Percentiles rank a stretch among this genome's conserved stretches.
phyloP scores from a whole-genome alignment of 2,888 invertebrate species.

The Drosophila colorata region DNA sequence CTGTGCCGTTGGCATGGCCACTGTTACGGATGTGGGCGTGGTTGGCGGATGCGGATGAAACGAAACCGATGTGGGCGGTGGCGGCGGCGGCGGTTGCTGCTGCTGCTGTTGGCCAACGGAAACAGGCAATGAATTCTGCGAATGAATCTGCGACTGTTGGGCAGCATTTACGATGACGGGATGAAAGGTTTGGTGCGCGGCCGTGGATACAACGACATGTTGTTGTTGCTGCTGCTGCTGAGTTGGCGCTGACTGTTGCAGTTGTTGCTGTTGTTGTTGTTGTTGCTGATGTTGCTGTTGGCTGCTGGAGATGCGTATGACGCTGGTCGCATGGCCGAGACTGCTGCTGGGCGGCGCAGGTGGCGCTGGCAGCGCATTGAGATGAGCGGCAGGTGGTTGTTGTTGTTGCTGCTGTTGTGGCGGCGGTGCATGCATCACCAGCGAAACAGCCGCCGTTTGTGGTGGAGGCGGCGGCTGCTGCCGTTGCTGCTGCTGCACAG shows the following conservation, averaged over 20 bases:
- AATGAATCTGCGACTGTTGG: constrained; percentile 88
- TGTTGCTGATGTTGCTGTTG: constrained; percentile 56
- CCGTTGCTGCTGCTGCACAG: constrained; percentile 44
- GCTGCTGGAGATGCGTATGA: constrained; percentile 93
- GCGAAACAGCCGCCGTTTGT: constrained; percentile 81
- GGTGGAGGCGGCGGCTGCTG: constrained; percentile 72
- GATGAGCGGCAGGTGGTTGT: constrained; percentile 76
- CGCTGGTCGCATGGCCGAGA: constrained; percentile 89
- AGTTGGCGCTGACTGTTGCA: constrained; percentile 85
- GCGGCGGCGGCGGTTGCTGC: constrained; percentile 72
- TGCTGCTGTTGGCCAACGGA: constrained; percentile 64
- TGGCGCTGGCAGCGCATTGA: constrained; percentile 65
- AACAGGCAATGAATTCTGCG: constrained; percentile 56
- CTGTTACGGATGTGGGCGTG: constrained; percentile 70
- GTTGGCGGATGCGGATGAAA: constrained; percentile 74
- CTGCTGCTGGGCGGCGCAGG: constrained; percentile 74
- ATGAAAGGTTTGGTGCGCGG: constrained; percentile 84
- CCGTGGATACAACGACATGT: constrained; percentile 59
- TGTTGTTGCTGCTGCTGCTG: constrained; percentile 49
- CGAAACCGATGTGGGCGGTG: constrained; percentile 67
- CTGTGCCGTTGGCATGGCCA: constrained; percentile 70
- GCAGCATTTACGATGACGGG: constrained; percentile 94
- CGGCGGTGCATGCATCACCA: constrained; percentile 83
- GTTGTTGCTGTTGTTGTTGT: constrained; percentile 36
- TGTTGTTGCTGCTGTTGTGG: constrained; percentile 61